phyloP scores from a whole-genome alignment of 2,113 vertebrate genomes.

The Himantopus leucocephalus region DNA sequence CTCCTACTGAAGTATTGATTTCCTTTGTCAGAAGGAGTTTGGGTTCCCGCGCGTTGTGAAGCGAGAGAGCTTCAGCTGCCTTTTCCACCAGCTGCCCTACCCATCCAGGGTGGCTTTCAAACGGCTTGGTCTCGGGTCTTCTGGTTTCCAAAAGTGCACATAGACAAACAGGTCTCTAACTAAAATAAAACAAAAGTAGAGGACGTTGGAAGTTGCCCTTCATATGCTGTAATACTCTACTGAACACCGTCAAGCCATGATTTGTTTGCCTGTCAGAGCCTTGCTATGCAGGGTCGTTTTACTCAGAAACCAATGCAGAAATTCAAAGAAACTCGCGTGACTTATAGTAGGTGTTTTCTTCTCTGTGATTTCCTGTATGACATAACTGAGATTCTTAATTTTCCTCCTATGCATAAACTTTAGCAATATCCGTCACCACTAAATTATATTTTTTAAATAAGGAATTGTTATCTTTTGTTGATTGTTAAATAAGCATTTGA shows the following conservation, averaged over 20 bases:
- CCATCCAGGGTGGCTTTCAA: not conserved
- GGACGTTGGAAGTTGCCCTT: not conserved
- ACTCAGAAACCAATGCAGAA: not conserved
- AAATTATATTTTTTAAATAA: not conserved
- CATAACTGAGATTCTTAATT: accelerated
- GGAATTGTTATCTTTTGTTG: not conserved
- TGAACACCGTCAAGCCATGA: too few species aligned
- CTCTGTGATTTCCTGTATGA: not conserved
- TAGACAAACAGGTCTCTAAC: not conserved
- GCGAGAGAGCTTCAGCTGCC: not conserved
- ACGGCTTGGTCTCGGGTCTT: not conserved
- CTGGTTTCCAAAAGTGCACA: not conserved
- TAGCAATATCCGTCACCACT: not conserved
- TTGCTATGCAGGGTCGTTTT: not conserved
- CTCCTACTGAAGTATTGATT: not conserved
- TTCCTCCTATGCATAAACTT: not conserved
- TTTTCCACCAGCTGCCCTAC: not conserved
- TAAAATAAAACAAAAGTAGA: not conserved
- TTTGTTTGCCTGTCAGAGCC: not conserved
- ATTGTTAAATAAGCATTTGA: not conserved
- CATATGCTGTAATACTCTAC: accelerated
- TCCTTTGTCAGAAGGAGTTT: constrained; percentile 38
- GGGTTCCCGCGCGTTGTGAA: not conserved
- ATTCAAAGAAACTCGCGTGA: not conserved
- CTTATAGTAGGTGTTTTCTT: not conserved